Evolutionary conservation across 1,140 invertebrate genomes (phyloP), one percentile per base, ranked within the genome.

Genomic region (Calycopis cecrops): DNA sequence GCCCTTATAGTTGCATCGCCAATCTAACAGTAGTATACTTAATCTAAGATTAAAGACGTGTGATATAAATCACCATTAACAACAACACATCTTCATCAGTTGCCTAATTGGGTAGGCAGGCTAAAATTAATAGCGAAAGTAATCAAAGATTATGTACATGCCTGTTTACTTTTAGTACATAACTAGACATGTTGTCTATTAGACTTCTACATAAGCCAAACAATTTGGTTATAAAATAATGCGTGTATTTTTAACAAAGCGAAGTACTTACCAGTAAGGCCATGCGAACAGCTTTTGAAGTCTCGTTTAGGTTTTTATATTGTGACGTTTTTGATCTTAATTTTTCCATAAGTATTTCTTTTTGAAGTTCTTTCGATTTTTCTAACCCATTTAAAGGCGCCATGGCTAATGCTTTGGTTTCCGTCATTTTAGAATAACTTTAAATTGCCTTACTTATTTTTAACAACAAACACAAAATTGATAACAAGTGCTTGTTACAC

Each of bases 321-420:
- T 95, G 92, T 28, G 92, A 90, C 67, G 93, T 91, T 83, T 94
- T 94, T 9, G 92, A 92, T 47, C 95, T 90, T n/a, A 97, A 81
- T 75, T 94, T 94, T 75, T 97, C 95, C 95, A 97, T 96, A 35
- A 97, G 84, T 56, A 94, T 89, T 82, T 96, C 94, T 87, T 95
- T 91, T 79, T 93, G 92, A 86, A 92, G 92, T 74, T 92, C 91
- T 80, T 92, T 93, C 48, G 88, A 89, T 69, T 92, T 93, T 63
- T 92, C 91, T 49, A 81, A 61, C n/a, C 72, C 76, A 62, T 79
- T 81, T 50, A 67, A 49, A 50, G 71, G 61, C 37, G 74, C 67
- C 79, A 85, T 83, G 21, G 64, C 58, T 65, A 73, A 56, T 52
- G 69, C 47, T 68, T 79, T 85, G 48, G 52, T 74, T 50, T 87